A percentile compares a stretch with the other conserved stretches of the same genome.
phyloP scores from a whole-genome alignment of 2,113 vertebrate genomes.

The Sturnus vulgaris region DNA sequence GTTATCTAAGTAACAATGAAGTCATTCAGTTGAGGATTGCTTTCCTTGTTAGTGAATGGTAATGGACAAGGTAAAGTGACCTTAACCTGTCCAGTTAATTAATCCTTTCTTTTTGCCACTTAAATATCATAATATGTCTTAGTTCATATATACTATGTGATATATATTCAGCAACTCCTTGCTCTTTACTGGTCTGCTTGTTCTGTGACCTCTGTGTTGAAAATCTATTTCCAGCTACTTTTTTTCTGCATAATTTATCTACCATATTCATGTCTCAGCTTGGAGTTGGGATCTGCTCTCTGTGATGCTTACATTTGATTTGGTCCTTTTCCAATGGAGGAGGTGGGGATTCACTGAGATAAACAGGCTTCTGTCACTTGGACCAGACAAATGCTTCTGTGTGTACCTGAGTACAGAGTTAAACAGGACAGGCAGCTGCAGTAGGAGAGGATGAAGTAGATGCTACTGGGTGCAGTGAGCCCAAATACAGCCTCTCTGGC shows the following conservation, averaged over 20 bases:
- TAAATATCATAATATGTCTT: background rate
- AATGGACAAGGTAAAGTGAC: background rate
- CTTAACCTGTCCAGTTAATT: background rate
- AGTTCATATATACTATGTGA: background rate
- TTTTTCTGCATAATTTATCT: background rate
- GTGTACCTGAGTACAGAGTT: background rate
- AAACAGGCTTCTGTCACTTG: background rate
- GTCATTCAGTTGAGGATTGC: background rate
- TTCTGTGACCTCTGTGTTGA: background rate
- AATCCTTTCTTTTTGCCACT: background rate
- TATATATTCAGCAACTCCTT: background rate
- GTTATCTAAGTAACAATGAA: background rate
- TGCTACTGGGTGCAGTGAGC: background rate
- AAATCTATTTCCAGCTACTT: background rate
- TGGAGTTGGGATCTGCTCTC: background rate
- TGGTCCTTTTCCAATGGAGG: background rate
- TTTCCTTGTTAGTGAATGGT: background rate
- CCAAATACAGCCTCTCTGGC: background rate
- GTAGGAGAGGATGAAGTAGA: background rate
- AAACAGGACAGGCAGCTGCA: background rate
- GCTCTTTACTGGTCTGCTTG: background rate
- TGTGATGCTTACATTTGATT: background rate
- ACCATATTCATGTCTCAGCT: rapidly evolving
- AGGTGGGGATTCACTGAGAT: rapidly evolving
- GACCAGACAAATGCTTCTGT: background rate